A percentile compares a stretch with the other conserved stretches of the same genome.
phyloP scores from a whole-genome alignment of 1,140 invertebrate species.

The Dreissena polymorpha region DNA sequence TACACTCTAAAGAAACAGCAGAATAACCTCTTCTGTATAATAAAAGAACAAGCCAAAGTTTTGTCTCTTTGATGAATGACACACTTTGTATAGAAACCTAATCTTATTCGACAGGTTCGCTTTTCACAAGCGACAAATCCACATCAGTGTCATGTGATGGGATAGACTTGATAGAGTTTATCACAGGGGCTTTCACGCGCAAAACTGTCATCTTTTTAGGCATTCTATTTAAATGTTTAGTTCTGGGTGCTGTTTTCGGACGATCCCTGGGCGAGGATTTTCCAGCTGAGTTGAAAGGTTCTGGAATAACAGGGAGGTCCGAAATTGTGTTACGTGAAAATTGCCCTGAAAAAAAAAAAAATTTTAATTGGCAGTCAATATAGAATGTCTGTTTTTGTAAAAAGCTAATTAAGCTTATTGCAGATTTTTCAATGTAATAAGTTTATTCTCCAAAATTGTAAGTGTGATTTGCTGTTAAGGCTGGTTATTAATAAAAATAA shows the following conservation, averaged over 20 bases:
- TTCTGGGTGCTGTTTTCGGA: background rate
- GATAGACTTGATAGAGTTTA: background rate
- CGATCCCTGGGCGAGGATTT: background rate
- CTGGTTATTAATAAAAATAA: no score
- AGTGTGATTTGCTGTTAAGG: no score
- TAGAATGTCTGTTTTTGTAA: no score
- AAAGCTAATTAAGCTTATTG: no score
- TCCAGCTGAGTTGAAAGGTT: background rate
- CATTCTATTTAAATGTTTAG: background rate
- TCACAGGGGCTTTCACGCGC: background rate
- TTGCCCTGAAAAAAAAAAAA: no score
- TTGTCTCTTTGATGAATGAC: background rate
- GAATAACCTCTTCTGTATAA: background rate
- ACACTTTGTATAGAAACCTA: background rate
- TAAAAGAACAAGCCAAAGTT: background rate
- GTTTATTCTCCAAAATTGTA: no score
- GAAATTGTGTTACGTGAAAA: background rate
- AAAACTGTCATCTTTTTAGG: background rate
- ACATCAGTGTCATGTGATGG: background rate
- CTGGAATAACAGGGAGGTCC: background rate
- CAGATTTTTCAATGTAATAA: no score
- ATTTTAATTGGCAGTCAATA: no score
- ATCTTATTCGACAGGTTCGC: background rate
- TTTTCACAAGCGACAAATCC: background rate
- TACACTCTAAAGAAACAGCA: background rate